Base-by-base conservation (phyloP, 2,797 vertebrate species). In the Neopelma chrysocephalum region DNA sequence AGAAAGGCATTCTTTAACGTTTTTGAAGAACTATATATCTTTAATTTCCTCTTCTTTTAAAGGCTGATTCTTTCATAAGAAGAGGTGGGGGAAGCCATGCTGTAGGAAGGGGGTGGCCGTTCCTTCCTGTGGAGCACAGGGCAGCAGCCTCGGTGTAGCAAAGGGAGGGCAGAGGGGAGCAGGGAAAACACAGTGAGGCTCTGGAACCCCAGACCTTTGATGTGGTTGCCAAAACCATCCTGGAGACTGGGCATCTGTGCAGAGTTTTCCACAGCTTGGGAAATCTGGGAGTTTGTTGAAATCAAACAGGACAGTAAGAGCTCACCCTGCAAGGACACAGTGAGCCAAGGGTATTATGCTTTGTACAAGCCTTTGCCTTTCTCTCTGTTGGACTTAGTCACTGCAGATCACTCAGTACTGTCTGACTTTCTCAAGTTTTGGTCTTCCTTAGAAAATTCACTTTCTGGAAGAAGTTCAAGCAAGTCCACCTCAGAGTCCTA, bases 141-240 rank as follows among this genome's bases (percentile, higher is more conserved):
- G 69, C 32, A 89, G 42, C 56, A 91, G 38, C 27, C 31, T 43
- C 0, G 1, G n/a, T 21, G 42, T 8, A 5, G 1, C 1, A 53
- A 19, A 54, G 38, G 17, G 42, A 79, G 29, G 4, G 16, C 0
- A 2, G 23, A 36, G 2, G 11, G 16, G 3, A 71, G 9, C 0
- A 1, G 7, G 29, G 6, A 38, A 61, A 82, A 29, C 0, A 0
- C 15, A 4, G 5, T 0, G 19, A 84, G 32, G 32, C 50, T 53
- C 31, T 72, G 45, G 36, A 87, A 56, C 13, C 8, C 7, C 62
- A 57, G 18, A 34, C 10, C 47, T 94, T 50, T 58, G 19, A 40
- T 70, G 23, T 19, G 29, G 15, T 66, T 42, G 58, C 64, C 47
- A 54, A 80, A 80, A 32, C 26, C 6, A 3, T 65, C 18, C 61